Conservation (phyloP, 2,113 vertebrate genomes). For the Candoia aspera region DNA sequence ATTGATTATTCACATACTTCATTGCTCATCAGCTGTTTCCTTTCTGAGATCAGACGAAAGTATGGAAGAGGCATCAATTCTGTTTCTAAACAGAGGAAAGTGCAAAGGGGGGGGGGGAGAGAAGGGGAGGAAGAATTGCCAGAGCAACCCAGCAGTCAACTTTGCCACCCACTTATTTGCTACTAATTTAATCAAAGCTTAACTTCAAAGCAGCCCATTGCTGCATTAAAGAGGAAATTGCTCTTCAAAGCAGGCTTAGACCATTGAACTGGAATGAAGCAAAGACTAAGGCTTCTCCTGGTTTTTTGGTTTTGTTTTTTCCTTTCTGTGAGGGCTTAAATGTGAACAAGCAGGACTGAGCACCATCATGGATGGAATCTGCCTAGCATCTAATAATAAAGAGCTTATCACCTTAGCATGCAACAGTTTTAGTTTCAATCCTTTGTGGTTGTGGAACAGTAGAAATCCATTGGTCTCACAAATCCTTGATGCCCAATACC, state of each 20-base stretch:
- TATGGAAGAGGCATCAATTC: neutral
- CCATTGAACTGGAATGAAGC: neutral
- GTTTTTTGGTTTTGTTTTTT: neutral
- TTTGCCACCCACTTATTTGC: neutral
- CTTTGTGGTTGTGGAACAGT: neutral
- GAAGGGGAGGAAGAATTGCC: neutral
- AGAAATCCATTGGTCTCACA: neutral
- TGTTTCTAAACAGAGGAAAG: neutral
- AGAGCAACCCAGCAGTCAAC: neutral
- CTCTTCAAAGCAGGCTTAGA: neutral
- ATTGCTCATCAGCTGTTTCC: neutral
- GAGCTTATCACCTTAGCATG: neutral
- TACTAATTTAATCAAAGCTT: neutral
- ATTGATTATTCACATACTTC: neutral
- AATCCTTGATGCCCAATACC: neutral
- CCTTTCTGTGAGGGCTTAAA: neutral
- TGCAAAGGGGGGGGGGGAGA: rapidly evolving
- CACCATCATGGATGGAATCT: neutral
- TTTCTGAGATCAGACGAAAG: conserved; percentile 1
- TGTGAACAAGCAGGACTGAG: neutral
- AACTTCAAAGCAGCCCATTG: conserved; percentile 15
- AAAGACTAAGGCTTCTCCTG: neutral
- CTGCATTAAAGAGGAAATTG: conserved; percentile 3
- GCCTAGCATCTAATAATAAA: neutral
- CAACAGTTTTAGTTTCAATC: neutral